These are phyloP conservation scores for Anser brachyrhynchus DNA, from an alignment of 2,113 vertebrate genomes.

Conservation along the genomic window DNA sequence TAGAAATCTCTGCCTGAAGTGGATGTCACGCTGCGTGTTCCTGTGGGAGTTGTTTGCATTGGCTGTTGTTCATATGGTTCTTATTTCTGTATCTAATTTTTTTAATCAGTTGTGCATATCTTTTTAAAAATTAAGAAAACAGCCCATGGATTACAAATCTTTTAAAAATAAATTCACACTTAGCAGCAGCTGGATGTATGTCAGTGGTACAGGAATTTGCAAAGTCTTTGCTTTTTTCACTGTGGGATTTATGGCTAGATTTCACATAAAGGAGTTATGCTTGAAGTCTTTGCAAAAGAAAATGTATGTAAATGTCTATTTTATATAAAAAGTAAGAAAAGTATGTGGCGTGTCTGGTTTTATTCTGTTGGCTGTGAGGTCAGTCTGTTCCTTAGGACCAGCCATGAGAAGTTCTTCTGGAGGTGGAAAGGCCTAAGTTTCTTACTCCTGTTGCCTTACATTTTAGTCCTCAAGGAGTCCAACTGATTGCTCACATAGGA, in stretches of 20 bases:
- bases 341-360: conserved; percentile 33
- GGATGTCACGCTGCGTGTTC: background rate
- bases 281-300: conserved; percentile 62
- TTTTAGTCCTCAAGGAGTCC: background rate
- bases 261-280: conserved; percentile 61
- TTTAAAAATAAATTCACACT: conserved; percentile 24
- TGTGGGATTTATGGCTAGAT: conserved; percentile 50
- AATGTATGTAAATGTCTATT: conserved; percentile 80
- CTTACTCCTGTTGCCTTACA: background rate
- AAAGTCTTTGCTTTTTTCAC: conserved; percentile 56
- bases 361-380: background rate
- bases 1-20: conserved; percentile 48
- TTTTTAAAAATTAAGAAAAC: conserved; percentile 6
- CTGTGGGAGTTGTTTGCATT: conserved; percentile 21
- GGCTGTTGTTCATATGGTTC: conserved; percentile 36
- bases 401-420: background rate
- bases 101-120: conserved; percentile 18
- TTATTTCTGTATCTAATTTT: conserved; percentile 13
- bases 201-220: conserved; percentile 47
- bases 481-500: background rate
- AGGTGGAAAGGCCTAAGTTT: background rate
- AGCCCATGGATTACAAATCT: background rate
- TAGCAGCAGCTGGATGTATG: conserved; percentile 50
- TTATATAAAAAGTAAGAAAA: conserved; percentile 77
- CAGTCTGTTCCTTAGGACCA: background rate